A percentile compares a stretch with the other conserved stretches of the same genome.
Conservation (phyloP, 1,140 invertebrate species). For the Drosophila sproati region DNA sequence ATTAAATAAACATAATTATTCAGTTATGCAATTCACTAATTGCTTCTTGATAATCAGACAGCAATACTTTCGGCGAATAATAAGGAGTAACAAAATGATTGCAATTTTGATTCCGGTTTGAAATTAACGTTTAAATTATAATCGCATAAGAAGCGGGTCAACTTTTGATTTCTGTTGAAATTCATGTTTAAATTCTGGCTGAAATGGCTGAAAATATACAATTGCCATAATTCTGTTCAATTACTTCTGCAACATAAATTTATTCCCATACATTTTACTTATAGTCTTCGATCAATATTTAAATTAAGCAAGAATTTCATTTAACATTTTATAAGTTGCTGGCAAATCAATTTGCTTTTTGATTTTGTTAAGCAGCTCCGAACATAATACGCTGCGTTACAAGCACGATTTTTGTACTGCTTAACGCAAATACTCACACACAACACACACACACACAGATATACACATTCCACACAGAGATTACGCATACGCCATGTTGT, state of each 20-base stretch:
- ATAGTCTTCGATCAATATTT: background rate
- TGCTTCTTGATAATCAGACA: no score
- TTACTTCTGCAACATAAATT: no score
- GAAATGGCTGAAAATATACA: no score
- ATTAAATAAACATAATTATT: conserved; percentile 1
- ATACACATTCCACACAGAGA: conserved; percentile 36
- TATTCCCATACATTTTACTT: background rate
- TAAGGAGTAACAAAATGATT: no score
- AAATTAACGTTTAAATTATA: no score
- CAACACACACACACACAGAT: background rate
- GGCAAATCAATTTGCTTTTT: conserved; percentile 61
- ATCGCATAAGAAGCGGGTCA: no score
- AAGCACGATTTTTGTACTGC: conserved; percentile 28
- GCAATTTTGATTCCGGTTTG: no score
- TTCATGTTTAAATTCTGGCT: no score
- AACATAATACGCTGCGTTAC: conserved; percentile 20
- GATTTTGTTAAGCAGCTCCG: conserved; percentile 30
- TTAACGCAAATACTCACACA: conserved; percentile 1
- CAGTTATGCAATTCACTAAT: background rate
- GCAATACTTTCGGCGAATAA: no score
- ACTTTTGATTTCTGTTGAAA: no score
- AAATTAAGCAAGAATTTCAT: background rate
- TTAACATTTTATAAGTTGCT: background rate
- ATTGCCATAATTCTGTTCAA: no score
- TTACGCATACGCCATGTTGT: conserved; percentile 70